These are phyloP conservation scores for Epistrophe grossulariae DNA, from an alignment of 2,888 invertebrate genomes.

Conservation along the genomic window DNA sequence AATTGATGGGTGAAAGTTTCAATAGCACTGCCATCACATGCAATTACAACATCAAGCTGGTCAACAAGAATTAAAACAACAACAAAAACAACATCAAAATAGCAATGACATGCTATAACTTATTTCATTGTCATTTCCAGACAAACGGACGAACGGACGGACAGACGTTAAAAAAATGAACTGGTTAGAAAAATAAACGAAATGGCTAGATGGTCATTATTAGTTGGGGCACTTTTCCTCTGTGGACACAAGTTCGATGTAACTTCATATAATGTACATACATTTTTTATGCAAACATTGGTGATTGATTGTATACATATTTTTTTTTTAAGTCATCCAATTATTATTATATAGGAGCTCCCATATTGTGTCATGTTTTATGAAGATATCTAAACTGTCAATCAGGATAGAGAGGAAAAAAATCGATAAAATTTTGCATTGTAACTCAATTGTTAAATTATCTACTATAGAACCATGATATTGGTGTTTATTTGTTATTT, in stretches of 20 bases:
- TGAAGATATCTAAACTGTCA: slow-evolving; percentile 50
- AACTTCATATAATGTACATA: not conserved
- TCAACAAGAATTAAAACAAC: not conserved
- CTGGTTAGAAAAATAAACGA: slow-evolving; percentile 21
- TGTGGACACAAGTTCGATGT: not conserved
- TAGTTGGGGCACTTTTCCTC: not conserved
- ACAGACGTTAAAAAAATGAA: slow-evolving; percentile 1
- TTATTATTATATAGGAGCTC: slow-evolving; percentile 20
- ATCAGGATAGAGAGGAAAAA: slow-evolving; percentile 32
- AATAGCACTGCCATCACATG: slow-evolving; percentile 51
- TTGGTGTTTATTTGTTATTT: not conserved
- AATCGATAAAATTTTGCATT: slow-evolving; percentile 7
- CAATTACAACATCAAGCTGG: slow-evolving; percentile 56
- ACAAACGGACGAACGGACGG: not conserved
- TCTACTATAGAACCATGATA: not conserved
- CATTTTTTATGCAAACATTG: slow-evolving; percentile 42
- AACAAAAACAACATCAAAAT: slow-evolving; percentile 11
- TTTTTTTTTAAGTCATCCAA: slow-evolving; percentile 47
- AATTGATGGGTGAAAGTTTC: slow-evolving; percentile 70
- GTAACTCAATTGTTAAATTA: not conserved
- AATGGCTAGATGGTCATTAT: slow-evolving; percentile 23
- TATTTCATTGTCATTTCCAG: slow-evolving; percentile 23
- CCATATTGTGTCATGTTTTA: slow-evolving; percentile 20
- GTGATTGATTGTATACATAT: slow-evolving; percentile 15
- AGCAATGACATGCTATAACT: slow-evolving; percentile 41